Evolutionary conservation across 92 coral and sea anemone species (phyloP).

Genomic region (Plumapathes pennacea): DNA sequence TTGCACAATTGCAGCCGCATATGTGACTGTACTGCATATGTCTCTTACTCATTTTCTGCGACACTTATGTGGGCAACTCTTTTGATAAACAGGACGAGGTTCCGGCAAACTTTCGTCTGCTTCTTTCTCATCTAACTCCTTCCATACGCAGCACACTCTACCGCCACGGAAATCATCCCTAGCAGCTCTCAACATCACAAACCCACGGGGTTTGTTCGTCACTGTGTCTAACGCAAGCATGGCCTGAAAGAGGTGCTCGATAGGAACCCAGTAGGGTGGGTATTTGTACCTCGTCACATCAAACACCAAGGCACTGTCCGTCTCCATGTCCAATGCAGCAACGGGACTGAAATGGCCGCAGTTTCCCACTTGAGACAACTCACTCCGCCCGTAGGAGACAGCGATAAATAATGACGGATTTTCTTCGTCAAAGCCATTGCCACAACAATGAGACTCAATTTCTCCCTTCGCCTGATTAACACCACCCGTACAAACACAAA

Average conservation of each 20-base stretch:
- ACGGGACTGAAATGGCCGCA: conserved; percentile 94
- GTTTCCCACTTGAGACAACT: conserved; percentile 74
- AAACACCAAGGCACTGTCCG: conserved; percentile 70
- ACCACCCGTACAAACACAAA: conserved; percentile 57
- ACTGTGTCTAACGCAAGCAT: conserved; percentile 67
- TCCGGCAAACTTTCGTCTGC: conserved; percentile 18
- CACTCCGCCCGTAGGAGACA: conserved; percentile 59
- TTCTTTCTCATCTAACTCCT: conserved; percentile 3
- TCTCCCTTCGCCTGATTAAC: not conserved
- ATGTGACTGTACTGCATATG: too few relatives aligned
- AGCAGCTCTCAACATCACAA: conserved; percentile 48
- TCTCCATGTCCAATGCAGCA: conserved; percentile 77
- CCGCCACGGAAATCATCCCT: conserved; percentile 47
- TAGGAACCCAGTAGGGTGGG: conserved; percentile 90
- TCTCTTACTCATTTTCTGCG: too few relatives aligned
- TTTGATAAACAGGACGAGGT: conserved; percentile 41
- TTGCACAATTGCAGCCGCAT: too few relatives aligned
- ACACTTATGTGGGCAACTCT: too few relatives aligned
- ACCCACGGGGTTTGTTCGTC: conserved; percentile 82
- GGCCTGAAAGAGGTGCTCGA: conserved; percentile 64
- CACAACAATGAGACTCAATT: not conserved
- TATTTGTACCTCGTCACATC: conserved; percentile 92
- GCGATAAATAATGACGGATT: conserved; percentile 54
- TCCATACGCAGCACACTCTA: conserved; percentile 55
- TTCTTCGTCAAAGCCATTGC: conserved; percentile 27